Evolutionary conservation across 2,888 invertebrate species (phyloP), one percentile per base, ranked within the genome.

Genomic region (Silvanus unidentatus): DNA sequence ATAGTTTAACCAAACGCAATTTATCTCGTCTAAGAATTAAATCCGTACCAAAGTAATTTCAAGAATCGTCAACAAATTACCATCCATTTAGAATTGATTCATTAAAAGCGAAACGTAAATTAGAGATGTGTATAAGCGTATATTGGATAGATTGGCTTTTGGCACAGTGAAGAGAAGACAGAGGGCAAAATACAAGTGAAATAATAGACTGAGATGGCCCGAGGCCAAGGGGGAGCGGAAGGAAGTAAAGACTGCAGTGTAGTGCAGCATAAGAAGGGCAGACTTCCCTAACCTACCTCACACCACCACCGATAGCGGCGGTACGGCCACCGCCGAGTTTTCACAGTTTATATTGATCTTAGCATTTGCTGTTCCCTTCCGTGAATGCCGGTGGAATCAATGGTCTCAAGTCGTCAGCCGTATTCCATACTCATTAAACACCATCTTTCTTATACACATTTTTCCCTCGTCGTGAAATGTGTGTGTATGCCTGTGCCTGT

Each of bases 321-420:
- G 42, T 41, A 50, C 52, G 49, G 45, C 48, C 49, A 50, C 53
- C 40, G 46, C 57, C 62, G 63, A 64, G 63, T 60, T 64, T 64
- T 64, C 62, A 60, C 62, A 65, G 65, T 68, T 67, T 68, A 66
- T 71, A 71, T 71, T 71, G 71, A 71, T 71, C 69, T 69, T 66
- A 56, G 50, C 58, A n/a, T n/a, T n/a, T 58, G 60, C 46, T 50
- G 42, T 62, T 66, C 64, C 68, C 65, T 65, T 65, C 62, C 66
- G 66, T 62, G 61, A 59, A 58, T 63, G 63, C 46, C 47, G 40
- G 58, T 62, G 64, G n/a, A 68, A 65, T 68, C 67, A 67, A 68
- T 66, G 69, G 65, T 66, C 66, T 66, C 61, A 65, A 65, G 52
- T 32, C 32, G 32, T 32, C 32, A 32, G 10, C 32, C 32, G 32